Evolutionary conservation across 1,140 invertebrate genomes (phyloP), one percentile per base, ranked within the genome.

Genomic region (Scaptomyza montana): DNA sequence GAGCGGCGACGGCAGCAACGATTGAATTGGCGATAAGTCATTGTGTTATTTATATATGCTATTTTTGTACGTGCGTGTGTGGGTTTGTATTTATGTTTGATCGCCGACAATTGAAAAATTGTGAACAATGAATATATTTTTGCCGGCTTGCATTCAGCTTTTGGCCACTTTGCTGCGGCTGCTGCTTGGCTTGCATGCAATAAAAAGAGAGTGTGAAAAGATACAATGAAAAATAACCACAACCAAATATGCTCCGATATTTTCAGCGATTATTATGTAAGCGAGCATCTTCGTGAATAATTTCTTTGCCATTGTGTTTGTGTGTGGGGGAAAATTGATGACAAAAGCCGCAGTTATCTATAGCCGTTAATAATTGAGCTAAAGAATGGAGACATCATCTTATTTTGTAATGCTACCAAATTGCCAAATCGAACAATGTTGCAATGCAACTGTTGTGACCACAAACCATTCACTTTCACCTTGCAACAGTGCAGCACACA

Each of bases 51-150:
- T 12, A 41, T 41, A 43, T n/a, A 19, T 47, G 9, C 33, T 9
- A 5, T 36, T 36, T 36, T 9, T 36, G 46, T 33, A 16, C 19
- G 56, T 45, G 47, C 39, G 43, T 53, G 5, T 10, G 0, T 54
- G 9, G 10, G 12, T 57, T 19, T 65, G 46, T 51, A 16, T 74
- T 70, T 76, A 57, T 85, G 77, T 71, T 75, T 87, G 75, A 81
- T 78, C 71, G 81, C 51, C 75, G 74, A 78, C 81, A 86, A 86
- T 87, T 86, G 81, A 74, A 86, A 87, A 86, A 87, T 87, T 87
- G 56, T 59, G 63, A 86, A 86, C 81, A 86, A 81, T 86, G 81
- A 77, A 84, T 74, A 57, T 64, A n/a, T 49, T 50, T 53, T 66
- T 65, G 59, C 60, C 28, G 68, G 50, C 21, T 68, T 66, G 59